These are phyloP conservation scores for Syngnathus rostellatus DNA, from an alignment of 2,797 vertebrate genomes.

Conservation along the genomic window DNA sequence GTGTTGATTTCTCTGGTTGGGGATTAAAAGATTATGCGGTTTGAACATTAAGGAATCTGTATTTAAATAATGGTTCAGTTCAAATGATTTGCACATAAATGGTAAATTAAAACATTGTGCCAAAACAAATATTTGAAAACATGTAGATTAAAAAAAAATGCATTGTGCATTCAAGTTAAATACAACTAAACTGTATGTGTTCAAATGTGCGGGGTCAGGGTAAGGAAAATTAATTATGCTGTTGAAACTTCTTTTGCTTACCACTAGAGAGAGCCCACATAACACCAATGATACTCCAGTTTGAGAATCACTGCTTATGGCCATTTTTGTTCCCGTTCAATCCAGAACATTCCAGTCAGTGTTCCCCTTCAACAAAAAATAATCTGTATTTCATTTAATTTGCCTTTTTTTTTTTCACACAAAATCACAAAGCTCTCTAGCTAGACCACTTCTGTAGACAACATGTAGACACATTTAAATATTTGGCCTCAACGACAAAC, in stretches of 20 bases:
- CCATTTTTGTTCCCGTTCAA: background rate
- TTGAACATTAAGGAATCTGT: background rate
- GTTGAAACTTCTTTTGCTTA: background rate
- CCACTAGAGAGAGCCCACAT: background rate
- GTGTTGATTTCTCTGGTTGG: background rate
- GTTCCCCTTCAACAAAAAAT: background rate
- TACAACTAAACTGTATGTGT: background rate
- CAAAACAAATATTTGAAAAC: background rate
- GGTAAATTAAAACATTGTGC: too few species aligned
- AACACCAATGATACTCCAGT: background rate
- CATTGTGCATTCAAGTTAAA: background rate
- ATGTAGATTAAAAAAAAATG: background rate
- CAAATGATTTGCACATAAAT: background rate
- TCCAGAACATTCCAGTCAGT: slow-evolving; percentile 1
- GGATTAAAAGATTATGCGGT: background rate
- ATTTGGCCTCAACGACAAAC: background rate
- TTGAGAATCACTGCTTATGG: background rate
- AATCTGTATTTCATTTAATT: background rate
- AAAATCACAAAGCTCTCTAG: background rate
- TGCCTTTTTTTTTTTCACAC: background rate
- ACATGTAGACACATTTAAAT: background rate
- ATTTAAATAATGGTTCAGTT: background rate
- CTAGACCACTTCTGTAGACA: background rate
- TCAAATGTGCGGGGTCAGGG: background rate
- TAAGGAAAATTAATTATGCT: too few species aligned